Conservation (phyloP, 2,888 invertebrate genomes). For the Tortricodes alternella region DNA sequence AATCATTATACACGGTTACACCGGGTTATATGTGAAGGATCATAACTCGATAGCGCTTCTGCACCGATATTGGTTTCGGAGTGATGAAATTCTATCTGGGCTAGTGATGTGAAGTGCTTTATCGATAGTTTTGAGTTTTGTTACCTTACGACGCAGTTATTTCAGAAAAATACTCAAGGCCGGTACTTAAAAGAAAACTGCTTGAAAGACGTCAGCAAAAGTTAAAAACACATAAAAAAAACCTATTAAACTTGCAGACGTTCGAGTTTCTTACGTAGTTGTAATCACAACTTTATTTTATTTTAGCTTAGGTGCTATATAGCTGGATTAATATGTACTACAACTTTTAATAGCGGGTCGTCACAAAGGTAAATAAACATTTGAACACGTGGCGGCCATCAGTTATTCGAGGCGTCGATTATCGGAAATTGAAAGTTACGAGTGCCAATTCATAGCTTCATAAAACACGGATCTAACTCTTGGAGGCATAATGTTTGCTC, state of each 20-base stretch:
- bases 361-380: constrained; percentile 3
- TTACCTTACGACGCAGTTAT: not conserved
- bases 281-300: too few relatives aligned
- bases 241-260: too few relatives aligned
- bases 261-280: too few relatives aligned
- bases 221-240: too few relatives aligned
- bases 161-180: not conserved
- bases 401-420: not conserved
- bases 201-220: too few relatives aligned
- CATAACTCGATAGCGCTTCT: constrained; percentile 10
- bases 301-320: too few relatives aligned
- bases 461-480: not conserved
- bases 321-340: too few relatives aligned
- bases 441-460: not conserved
- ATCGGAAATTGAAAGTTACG: constrained; percentile 7
- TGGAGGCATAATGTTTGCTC: not conserved
- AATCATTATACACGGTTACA: too few relatives aligned
- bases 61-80: constrained; percentile 16
- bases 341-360: too few relatives aligned
- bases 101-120: constrained; percentile 7
- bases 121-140: constrained; percentile 13
- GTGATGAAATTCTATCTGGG: constrained; percentile 7
- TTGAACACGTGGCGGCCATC: constrained; percentile 2
- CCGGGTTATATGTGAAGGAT: too few relatives aligned
- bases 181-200: too few relatives aligned